phyloP scores from a whole-genome alignment of 2,113 vertebrate genomes.

The Sapajus apella region DNA sequence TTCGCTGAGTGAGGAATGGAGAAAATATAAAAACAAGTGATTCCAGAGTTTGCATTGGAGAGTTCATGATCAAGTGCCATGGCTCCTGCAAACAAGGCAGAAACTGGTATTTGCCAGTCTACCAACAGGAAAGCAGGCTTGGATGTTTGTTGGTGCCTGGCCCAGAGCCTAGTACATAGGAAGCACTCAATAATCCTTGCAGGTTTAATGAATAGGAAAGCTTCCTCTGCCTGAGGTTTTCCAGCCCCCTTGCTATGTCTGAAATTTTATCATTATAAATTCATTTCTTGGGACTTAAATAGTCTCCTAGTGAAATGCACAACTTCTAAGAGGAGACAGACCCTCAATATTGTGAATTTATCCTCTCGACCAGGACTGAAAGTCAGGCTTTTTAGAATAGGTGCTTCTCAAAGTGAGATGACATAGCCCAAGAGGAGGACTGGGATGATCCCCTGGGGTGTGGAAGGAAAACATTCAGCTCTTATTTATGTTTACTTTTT shows the following conservation, averaged over 20 bases:
- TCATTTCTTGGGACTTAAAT: not conserved
- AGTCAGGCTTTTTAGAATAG: not conserved
- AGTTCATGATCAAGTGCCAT: not conserved
- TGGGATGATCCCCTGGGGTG: not conserved
- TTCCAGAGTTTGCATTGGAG: not conserved
- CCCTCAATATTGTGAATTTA: not conserved
- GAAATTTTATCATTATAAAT: not conserved
- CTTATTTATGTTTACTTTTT: not conserved
- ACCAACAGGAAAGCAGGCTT: not conserved
- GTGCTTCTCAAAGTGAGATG: not conserved
- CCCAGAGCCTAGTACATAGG: not conserved
- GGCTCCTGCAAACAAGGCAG: not conserved
- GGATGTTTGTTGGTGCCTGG: not conserved
- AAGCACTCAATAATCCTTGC: not conserved
- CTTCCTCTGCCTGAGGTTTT: not conserved
- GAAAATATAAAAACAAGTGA: not conserved
- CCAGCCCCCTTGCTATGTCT: not conserved
- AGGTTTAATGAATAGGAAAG: not conserved
- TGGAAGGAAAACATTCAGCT: not conserved
- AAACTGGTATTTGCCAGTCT: fast-evolving
- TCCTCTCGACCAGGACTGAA: not conserved
- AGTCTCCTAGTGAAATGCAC: not conserved
- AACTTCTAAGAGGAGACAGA: not conserved
- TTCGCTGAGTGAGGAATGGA: not conserved
- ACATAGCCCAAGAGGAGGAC: not conserved